A percentile compares a stretch with the other conserved stretches of the same genome.
Conservation (phyloP, 2,113 vertebrate genomes). For the Phalacrocorax aristotelis region DNA sequence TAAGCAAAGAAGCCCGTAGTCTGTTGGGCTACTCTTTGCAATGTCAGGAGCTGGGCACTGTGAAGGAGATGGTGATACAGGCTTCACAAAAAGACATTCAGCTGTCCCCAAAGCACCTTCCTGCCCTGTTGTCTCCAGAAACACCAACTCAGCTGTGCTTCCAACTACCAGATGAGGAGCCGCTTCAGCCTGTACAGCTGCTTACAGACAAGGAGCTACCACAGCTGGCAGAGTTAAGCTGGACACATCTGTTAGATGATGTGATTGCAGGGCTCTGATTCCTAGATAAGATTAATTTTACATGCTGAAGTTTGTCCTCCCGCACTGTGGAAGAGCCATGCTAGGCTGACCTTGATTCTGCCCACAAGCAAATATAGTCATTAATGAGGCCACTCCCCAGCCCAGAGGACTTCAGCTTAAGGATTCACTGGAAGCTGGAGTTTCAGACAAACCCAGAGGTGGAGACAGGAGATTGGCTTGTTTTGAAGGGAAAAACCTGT, state of each 20-base stretch:
- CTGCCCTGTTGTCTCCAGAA: not conserved
- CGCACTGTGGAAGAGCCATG: rapidly evolving
- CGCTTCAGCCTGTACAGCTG: not conserved
- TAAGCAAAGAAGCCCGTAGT: not conserved
- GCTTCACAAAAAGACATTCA: too few species aligned
- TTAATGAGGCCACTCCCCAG: not conserved
- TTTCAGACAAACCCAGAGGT: not conserved
- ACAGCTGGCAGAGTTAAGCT: not conserved
- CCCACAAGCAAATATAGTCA: not conserved
- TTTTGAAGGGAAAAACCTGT: not conserved
- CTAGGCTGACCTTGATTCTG: not conserved
- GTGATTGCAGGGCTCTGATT: not conserved
- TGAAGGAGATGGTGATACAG: not conserved
- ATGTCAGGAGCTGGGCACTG: not conserved
- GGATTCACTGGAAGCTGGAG: not conserved
- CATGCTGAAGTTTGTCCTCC: too few species aligned
- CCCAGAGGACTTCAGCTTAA: not conserved
- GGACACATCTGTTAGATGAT: not conserved
- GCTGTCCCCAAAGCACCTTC: not conserved
- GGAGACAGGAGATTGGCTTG: not conserved
- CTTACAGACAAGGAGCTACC: not conserved
- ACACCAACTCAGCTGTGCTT: not conserved
- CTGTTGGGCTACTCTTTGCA: not conserved
- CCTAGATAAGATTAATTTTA: not conserved
- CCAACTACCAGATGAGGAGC: not conserved